These are phyloP conservation scores for Nemotelus nigrinus DNA, from an alignment of 2,888 invertebrate species.

Conservation along the genomic window DNA sequence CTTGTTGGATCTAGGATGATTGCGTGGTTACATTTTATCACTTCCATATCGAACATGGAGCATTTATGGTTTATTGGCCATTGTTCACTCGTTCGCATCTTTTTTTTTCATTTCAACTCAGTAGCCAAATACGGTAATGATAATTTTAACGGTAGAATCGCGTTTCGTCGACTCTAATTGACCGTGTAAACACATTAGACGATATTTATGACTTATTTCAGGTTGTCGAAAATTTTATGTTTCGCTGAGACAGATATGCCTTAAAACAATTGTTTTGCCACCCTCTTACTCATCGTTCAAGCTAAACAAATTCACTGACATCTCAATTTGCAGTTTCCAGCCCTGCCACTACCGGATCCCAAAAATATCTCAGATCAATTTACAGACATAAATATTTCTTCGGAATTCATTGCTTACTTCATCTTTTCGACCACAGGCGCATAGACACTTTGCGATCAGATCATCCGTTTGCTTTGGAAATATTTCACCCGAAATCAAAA, in stretches of 20 bases:
- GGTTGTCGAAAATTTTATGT: background rate
- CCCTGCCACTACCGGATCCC: background rate
- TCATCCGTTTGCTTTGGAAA: background rate
- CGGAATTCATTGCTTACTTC: background rate
- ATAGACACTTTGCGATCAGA: too few species aligned
- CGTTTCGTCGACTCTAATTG: constrained; percentile 10
- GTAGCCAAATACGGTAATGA: constrained; percentile 30
- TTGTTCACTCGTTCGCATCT: constrained; percentile 30
- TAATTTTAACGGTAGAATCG: constrained; percentile 9
- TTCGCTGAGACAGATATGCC: background rate
- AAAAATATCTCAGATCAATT: background rate
- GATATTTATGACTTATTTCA: background rate
- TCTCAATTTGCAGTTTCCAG: too few species aligned
- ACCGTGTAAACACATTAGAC: constrained; percentile 21
- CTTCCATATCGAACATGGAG: background rate
- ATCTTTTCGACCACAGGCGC: background rate
- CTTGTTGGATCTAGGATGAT: constrained; percentile 40
- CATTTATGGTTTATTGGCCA: background rate
- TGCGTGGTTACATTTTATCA: background rate
- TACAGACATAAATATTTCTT: background rate
- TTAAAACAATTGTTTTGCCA: background rate
- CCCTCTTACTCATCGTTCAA: background rate
- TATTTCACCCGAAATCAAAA: constrained; percentile 21
- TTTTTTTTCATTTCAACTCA: constrained; percentile 1
- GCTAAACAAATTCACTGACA: background rate